These are phyloP conservation scores for Nesidiocoris tenuis DNA, from an alignment of 2,888 invertebrate genomes.

Conservation along the genomic window DNA sequence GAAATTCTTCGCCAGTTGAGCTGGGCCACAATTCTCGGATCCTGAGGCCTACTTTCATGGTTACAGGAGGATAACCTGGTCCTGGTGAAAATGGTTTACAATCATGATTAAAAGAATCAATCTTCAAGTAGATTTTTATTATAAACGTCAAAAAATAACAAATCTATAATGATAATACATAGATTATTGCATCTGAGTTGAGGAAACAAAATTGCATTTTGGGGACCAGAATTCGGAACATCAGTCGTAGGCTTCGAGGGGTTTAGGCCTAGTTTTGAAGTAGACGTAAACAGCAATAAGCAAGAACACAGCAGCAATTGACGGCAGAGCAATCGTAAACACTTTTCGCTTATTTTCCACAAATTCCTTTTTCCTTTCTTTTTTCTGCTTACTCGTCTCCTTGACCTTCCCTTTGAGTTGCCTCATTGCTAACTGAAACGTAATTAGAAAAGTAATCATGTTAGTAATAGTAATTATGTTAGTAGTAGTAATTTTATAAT, in stretches of 20 bases:
- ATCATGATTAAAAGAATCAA: too few species aligned
- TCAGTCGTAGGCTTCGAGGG: constrained; percentile 32
- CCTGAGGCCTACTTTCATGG: too few species aligned
- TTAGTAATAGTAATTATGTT: too few species aligned
- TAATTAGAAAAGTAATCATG: too few species aligned
- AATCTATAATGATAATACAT: neutral
- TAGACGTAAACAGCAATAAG: constrained; percentile 76
- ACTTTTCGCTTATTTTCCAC: constrained; percentile 74
- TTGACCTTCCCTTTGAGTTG: constrained; percentile 75
- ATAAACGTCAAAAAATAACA: neutral
- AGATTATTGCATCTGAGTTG: neutral
- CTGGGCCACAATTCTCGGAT: too few species aligned
- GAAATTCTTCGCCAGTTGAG: too few species aligned
- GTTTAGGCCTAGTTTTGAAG: constrained; percentile 70
- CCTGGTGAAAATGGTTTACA: too few species aligned
- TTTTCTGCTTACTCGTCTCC: constrained; percentile 79
- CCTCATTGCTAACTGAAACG: too few species aligned
- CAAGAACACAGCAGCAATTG: constrained; percentile 67
- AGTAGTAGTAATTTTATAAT: too few species aligned
- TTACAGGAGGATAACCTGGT: too few species aligned
- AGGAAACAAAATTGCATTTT: neutral
- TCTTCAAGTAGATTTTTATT: neutral
- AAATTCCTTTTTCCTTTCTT: constrained; percentile 81
- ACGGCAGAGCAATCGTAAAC: constrained; percentile 75
- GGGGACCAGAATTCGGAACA: neutral